A percentile compares a stretch with the other conserved stretches of the same genome.
phyloP scores from a whole-genome alignment of 2,888 invertebrate species.

The Ormyrus thymus region DNA sequence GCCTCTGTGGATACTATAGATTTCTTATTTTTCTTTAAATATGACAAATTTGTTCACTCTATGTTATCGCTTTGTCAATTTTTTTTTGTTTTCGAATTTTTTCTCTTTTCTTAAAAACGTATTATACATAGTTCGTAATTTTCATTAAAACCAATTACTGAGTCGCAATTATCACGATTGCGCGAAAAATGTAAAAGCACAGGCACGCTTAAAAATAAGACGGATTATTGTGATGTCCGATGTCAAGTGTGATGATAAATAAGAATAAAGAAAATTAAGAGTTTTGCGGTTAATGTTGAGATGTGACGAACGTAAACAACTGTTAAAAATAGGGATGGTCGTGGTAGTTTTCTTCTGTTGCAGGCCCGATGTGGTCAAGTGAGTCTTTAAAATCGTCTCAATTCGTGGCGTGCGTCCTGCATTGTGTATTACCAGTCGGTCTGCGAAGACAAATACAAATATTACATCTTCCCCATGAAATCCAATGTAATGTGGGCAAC shows the following conservation, averaged over 20 bases:
- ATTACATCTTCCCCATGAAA: conserved; percentile 68
- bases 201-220: conserved; percentile 53
- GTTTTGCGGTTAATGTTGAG: conserved; percentile 64
- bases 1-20: conserved; percentile 42
- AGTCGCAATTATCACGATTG: conserved; percentile 48
- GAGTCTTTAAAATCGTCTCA: conserved; percentile 74
- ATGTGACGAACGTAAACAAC: conserved; percentile 72
- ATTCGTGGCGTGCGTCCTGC: conserved; percentile 75
- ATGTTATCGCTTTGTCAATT: conserved; percentile 17
- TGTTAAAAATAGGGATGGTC: conserved; percentile 72
- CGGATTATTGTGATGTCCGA: conserved; percentile 57
- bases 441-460: conserved; percentile 75
- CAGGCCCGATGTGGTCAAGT: conserved; percentile 75
- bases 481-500: conserved; percentile 39
- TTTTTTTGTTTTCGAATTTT: conserved; percentile 39
- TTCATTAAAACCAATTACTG: conserved; percentile 40
- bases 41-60: conserved; percentile 44
- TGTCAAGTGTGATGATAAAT: conserved; percentile 65
- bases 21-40: conserved; percentile 29
- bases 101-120: conserved; percentile 48
- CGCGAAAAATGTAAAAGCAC: conserved; percentile 49
- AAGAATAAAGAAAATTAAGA: conserved; percentile 63
- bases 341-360: conserved; percentile 73
- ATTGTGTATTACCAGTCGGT: conserved; percentile 75
- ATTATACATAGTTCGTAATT: conserved; percentile 49